Percentiles rank a stretch among this genome's conserved stretches.
phyloP scores from a whole-genome alignment of 2,113 vertebrate species.

The Paedocypris sp. region DNA sequence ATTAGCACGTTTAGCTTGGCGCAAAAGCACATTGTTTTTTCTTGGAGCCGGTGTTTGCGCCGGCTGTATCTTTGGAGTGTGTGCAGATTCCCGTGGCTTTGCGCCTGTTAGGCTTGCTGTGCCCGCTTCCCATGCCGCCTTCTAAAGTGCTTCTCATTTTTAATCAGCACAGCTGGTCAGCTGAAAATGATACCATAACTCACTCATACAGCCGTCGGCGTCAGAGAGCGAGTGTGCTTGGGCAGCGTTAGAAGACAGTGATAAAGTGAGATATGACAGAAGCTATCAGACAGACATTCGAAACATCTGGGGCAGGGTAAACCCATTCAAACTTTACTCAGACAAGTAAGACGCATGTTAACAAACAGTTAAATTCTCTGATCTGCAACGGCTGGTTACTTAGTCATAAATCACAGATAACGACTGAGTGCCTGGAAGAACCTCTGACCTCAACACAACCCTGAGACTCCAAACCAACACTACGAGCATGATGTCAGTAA shows the following conservation, averaged over 20 bases:
- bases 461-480: not conserved
- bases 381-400: constrained; percentile 58
- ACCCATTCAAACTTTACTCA: constrained; percentile 68
- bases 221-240: no score
- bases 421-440: not conserved
- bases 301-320: constrained; percentile 65
- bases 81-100: constrained; percentile 52
- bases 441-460: not conserved
- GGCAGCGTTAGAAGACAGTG: not conserved
- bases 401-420: constrained; percentile 39
- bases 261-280: not conserved
- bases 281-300: constrained; percentile 36
- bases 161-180: constrained; percentile 17
- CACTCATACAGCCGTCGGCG: constrained; percentile 8
- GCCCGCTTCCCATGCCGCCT: constrained; percentile 43
- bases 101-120: constrained; percentile 30
- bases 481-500: not conserved
- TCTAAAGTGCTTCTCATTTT: not conserved
- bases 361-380: constrained; percentile 62
- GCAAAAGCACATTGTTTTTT: constrained; percentile 56
- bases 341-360: constrained; percentile 65
- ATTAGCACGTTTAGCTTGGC: constrained; percentile 54
- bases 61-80: constrained; percentile 56
- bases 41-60: constrained; percentile 54
- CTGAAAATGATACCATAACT: constrained; percentile 32